A percentile compares a stretch with the other conserved stretches of the same genome.
Conservation (phyloP, 2,888 invertebrate species). For the Ethmia dodecea region DNA sequence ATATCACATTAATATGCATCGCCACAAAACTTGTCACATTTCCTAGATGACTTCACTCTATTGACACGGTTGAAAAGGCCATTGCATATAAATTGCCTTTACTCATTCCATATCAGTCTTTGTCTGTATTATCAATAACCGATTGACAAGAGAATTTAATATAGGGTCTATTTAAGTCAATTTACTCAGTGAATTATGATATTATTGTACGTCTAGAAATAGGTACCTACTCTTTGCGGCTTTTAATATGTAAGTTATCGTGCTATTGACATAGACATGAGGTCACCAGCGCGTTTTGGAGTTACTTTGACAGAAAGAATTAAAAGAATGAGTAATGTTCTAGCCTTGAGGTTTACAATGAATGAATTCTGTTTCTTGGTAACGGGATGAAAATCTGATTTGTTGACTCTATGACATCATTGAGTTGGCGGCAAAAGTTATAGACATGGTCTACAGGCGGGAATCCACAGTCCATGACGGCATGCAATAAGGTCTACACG, state of each 20-base stretch:
- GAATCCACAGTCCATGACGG: constrained; percentile 52
- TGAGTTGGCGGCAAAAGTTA: constrained; percentile 40
- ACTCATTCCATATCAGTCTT: too few species aligned
- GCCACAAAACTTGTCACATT: too few species aligned
- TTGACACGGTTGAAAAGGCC: background rate
- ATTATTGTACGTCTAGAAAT: too few species aligned
- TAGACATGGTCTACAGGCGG: constrained; percentile 35
- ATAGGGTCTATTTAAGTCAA: too few species aligned
- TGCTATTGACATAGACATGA: too few species aligned
- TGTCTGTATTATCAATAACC: too few species aligned
- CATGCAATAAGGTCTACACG: constrained; percentile 51
- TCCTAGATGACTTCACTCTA: constrained; percentile 3
- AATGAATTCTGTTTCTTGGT: constrained; percentile 40
- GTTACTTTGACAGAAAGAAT: constrained; percentile 23
- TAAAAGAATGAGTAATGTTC: constrained; percentile 36
- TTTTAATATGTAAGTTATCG: too few species aligned
- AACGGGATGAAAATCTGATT: constrained; percentile 41
- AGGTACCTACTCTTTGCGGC: too few species aligned
- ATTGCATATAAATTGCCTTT: constrained; percentile 2
- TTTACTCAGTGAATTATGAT: too few species aligned
- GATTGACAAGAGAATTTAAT: too few species aligned
- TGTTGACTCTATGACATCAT: constrained; percentile 66
- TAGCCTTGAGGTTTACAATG: constrained; percentile 39
- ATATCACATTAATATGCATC: too few species aligned
- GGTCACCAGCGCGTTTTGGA: constrained; percentile 26